Conservation (phyloP, 2,888 invertebrate species). For the Mimachlamys varia region DNA sequence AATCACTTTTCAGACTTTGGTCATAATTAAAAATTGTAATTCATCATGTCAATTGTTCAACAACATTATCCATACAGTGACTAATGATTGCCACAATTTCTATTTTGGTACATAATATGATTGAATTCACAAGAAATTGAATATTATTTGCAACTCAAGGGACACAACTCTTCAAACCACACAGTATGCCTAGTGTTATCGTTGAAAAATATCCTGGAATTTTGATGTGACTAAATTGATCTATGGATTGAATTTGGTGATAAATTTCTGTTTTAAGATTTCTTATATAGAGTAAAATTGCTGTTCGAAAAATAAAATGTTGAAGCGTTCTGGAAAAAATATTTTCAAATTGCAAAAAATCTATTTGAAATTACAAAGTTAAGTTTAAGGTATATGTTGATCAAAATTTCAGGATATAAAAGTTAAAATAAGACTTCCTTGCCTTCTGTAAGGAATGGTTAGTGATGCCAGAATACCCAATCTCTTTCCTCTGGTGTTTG, state of each 20-base stretch:
- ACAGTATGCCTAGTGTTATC: background rate
- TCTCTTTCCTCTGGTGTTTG: constrained; percentile 29
- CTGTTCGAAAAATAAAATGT: too few species aligned
- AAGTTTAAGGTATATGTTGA: background rate
- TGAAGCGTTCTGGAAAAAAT: too few species aligned
- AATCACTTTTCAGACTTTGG: background rate
- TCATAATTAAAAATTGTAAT: background rate
- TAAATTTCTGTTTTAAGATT: background rate
- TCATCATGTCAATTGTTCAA: background rate
- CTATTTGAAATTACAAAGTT: background rate
- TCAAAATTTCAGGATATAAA: background rate
- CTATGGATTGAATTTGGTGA: background rate
- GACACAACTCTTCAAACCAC: background rate
- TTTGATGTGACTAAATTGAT: background rate
- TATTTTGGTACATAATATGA: background rate
- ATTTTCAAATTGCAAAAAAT: too few species aligned
- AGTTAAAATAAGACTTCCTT: background rate
- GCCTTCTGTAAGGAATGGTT: background rate
- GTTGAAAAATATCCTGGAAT: background rate
- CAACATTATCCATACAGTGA: background rate
- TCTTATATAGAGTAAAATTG: background rate
- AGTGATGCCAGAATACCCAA: background rate
- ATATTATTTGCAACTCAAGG: constrained; percentile 5
- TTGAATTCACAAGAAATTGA: background rate
- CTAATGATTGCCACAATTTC: background rate